These are phyloP conservation scores for Drosophila bunnanda DNA, from an alignment of 2,888 invertebrate species.

Conservation along the genomic window DNA sequence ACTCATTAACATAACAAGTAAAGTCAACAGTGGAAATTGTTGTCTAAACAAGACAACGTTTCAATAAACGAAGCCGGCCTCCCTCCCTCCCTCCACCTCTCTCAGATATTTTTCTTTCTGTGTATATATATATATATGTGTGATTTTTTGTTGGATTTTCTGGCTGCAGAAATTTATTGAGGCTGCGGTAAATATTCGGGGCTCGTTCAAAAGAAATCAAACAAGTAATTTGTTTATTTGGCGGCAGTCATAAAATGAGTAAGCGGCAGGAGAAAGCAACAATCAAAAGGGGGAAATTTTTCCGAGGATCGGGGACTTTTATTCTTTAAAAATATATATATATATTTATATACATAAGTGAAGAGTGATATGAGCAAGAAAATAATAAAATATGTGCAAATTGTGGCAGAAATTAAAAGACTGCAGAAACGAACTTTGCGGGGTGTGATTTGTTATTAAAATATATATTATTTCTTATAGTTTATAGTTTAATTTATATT, in stretches of 20 bases:
- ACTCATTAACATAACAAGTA: conserved; percentile 80
- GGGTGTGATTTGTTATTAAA: background rate
- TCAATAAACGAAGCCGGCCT: conserved; percentile 62
- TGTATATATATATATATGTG: background rate
- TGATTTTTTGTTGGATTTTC: conserved; percentile 8
- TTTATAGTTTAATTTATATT: too few species aligned
- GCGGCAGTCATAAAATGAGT: conserved; percentile 75
- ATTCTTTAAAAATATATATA: background rate
- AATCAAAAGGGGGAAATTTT: conserved; percentile 2
- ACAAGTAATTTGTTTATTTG: conserved; percentile 80
- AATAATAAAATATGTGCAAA: background rate
- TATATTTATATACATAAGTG: background rate
- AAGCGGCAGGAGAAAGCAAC: conserved; percentile 66
- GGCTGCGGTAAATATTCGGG: conserved; percentile 78
- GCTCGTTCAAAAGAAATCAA: conserved; percentile 78
- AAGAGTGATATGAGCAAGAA: background rate
- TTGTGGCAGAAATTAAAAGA: conserved; percentile 17
- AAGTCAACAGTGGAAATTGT: conserved; percentile 80
- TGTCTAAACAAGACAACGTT: conserved; percentile 78
- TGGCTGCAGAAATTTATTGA: conserved; percentile 76
- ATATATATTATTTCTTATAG: too few species aligned
- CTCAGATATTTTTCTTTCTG: background rate
- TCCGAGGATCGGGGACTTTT: background rate
- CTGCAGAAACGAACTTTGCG: conserved; percentile 29
- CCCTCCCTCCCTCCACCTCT: background rate